Conservation (phyloP, 1,140 invertebrate genomes). For the Drosophila truncata region DNA sequence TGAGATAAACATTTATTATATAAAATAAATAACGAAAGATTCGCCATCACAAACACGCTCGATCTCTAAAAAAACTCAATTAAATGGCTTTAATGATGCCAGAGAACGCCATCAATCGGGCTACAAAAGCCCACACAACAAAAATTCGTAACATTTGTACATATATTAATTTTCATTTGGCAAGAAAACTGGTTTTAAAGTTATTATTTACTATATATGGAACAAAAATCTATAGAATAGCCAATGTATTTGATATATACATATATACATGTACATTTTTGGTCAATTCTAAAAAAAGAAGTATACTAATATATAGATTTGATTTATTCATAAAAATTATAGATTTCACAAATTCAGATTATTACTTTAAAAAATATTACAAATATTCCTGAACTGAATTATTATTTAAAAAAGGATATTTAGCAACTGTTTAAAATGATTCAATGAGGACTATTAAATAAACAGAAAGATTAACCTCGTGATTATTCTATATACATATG, state of each 20-base stretch:
- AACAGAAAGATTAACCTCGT: background rate
- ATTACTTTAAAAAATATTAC: no score
- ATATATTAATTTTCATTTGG: background rate
- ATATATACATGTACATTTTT: background rate
- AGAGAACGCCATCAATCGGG: constrained; percentile 5
- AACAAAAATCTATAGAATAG: background rate
- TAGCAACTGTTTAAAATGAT: no score
- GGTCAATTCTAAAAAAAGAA: background rate
- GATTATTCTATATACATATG: background rate
- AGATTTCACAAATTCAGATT: no score
- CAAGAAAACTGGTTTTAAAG: constrained; percentile 4
- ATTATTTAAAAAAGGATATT: no score
- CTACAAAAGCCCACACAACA: constrained; percentile 6
- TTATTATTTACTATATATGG: background rate
- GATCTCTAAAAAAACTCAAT: constrained; percentile 2
- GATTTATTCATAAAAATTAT: no score
- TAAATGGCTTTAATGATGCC: constrained; percentile 3
- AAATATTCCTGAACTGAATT: no score
- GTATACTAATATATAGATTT: no score
- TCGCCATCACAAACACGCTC: background rate
- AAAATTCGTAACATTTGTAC: background rate
- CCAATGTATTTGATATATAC: background rate
- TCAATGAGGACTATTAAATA: no score
- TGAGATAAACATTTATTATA: constrained; percentile 3
- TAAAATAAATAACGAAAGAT: constrained; percentile 7